phyloP scores from a whole-genome alignment of 2,888 invertebrate genomes.

The Rhyacophila evoluta region DNA sequence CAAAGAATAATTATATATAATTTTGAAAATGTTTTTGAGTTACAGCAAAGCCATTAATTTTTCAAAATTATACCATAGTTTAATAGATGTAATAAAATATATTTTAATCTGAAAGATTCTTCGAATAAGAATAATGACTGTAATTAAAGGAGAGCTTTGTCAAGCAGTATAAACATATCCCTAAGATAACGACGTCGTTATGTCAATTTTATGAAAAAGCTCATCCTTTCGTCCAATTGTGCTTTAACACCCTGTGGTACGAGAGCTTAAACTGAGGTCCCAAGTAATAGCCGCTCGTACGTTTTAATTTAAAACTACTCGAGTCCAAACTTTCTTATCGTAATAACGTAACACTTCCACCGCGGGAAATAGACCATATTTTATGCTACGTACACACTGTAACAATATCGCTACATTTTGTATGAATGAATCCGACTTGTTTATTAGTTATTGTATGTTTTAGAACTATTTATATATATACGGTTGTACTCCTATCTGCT shows the following conservation, averaged over 20 bases:
- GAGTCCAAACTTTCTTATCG: slow-evolving; percentile 16
- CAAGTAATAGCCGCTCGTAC: neutral
- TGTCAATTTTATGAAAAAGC: slow-evolving; percentile 19
- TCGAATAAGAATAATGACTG: too few relatives aligned
- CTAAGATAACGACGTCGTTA: slow-evolving; percentile 8
- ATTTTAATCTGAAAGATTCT: too few relatives aligned
- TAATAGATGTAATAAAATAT: too few relatives aligned
- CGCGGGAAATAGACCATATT: neutral
- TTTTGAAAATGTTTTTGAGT: too few relatives aligned
- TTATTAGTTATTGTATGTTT: too few relatives aligned
- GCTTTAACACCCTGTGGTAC: slow-evolving; percentile 3
- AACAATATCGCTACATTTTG: neutral
- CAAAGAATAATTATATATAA: too few relatives aligned
- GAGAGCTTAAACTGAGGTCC: neutral
- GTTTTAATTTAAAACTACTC: slow-evolving; percentile 18
- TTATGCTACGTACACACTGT: neutral
- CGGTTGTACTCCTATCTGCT: too few relatives aligned
- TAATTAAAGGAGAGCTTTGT: slow-evolving; percentile 1
- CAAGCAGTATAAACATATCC: neutral
- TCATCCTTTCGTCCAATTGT: neutral
- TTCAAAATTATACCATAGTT: too few relatives aligned
- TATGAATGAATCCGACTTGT: too few relatives aligned
- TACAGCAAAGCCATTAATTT: too few relatives aligned
- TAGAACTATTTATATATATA: too few relatives aligned
- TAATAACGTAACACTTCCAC: slow-evolving; percentile 5